These are phyloP conservation scores for Fragum sueziense DNA, from an alignment of 2,888 invertebrate species.

Conservation along the genomic window DNA sequence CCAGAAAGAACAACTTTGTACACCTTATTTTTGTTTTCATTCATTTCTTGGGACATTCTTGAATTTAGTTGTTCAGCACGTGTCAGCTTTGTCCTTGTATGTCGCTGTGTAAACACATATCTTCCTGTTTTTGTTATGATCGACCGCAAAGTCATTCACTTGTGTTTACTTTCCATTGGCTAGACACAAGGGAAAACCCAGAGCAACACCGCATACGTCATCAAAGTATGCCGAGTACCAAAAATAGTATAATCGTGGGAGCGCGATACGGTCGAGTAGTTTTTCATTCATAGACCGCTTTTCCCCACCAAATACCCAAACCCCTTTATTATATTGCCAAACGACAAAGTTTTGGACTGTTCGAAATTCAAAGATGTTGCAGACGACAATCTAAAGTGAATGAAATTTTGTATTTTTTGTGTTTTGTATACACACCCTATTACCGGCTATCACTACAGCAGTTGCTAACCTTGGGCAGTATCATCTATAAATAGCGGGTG, in stretches of 20 bases:
- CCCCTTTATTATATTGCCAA: too few relatives aligned
- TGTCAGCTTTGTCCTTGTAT: constrained; percentile 41
- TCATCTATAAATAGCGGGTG: too few relatives aligned
- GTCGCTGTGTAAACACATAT: constrained; percentile 38
- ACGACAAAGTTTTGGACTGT: too few relatives aligned
- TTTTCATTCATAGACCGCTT: too few relatives aligned
- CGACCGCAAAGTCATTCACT: constrained; percentile 20
- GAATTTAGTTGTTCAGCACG: constrained; percentile 22
- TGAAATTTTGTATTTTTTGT: too few relatives aligned
- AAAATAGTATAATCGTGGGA: not conserved
- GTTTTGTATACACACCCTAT: too few relatives aligned
- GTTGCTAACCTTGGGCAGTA: too few relatives aligned
- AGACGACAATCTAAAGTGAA: too few relatives aligned
- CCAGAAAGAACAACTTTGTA: constrained; percentile 94
- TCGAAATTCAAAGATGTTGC: too few relatives aligned
- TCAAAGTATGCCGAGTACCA: not conserved
- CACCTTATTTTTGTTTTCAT: constrained; percentile 84
- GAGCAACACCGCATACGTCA: not conserved
- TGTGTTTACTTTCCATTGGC: not conserved
- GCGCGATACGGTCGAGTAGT: too few relatives aligned
- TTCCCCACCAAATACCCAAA: too few relatives aligned
- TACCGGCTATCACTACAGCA: too few relatives aligned
- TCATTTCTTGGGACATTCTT: constrained; percentile 71
- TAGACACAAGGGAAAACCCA: not conserved
- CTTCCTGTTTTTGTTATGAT: not conserved